phyloP scores from a whole-genome alignment of 2,797 vertebrate species.

The Falco columbarius region DNA sequence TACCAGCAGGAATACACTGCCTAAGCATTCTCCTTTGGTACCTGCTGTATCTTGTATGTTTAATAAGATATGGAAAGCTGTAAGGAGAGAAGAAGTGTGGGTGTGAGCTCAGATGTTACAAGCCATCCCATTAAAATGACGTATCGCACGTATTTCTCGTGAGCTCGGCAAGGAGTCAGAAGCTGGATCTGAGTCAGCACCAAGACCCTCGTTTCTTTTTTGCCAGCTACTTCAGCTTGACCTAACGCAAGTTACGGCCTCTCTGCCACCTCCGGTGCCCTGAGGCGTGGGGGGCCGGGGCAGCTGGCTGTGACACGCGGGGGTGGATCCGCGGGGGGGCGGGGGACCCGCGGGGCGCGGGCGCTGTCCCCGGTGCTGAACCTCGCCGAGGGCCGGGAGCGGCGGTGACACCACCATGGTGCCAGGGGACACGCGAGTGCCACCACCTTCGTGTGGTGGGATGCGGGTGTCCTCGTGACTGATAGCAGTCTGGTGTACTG shows the following conservation, averaged over 20 bases:
- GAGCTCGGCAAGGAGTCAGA: background rate
- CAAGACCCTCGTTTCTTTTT: too few species aligned
- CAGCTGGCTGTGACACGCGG: too few species aligned
- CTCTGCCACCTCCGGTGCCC: too few species aligned
- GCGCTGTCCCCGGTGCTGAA: conserved; percentile 39
- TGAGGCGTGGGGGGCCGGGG: too few species aligned
- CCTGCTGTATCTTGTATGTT: too few species aligned
- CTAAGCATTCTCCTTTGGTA: background rate
- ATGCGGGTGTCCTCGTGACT: rapidly evolving
- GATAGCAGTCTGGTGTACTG: rapidly evolving
- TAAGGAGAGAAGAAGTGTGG: background rate
- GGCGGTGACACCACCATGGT: rapidly evolving
- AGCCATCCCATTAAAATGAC: background rate
- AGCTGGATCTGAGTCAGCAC: too few species aligned
- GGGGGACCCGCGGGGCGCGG: background rate
- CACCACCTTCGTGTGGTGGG: rapidly evolving
- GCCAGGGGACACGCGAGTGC: rapidly evolving
- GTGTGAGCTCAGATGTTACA: background rate
- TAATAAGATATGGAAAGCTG: background rate
- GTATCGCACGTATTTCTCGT: rapidly evolving
- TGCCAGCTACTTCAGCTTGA: background rate
- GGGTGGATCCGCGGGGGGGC: too few species aligned
- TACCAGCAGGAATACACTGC: background rate
- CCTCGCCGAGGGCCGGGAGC: rapidly evolving
- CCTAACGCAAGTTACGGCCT: background rate